phyloP scores from a whole-genome alignment of 2,797 vertebrate species.

The Echeneis naucrates region DNA sequence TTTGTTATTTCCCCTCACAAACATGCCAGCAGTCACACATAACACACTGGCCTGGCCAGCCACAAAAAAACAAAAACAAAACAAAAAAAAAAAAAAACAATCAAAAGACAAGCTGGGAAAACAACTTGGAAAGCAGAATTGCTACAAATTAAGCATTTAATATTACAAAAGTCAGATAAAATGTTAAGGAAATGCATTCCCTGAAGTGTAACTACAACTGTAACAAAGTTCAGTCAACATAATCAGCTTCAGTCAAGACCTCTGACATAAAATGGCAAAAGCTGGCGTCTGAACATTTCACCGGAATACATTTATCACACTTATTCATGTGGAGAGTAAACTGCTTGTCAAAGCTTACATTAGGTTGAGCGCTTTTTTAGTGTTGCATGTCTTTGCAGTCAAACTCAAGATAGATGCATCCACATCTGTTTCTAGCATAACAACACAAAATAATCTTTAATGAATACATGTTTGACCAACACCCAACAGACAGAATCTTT shows the following conservation, averaged over 20 bases:
- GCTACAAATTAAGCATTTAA: constrained; percentile 1
- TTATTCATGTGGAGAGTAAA: background rate
- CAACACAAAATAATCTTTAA: constrained; percentile 7
- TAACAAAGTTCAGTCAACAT: background rate
- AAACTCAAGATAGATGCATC: background rate
- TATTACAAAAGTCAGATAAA: background rate
- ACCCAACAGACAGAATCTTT: constrained; percentile 31
- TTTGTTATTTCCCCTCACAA: constrained; percentile 48
- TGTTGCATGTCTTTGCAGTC: background rate
- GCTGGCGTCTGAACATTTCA: background rate
- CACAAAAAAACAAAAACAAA: too few species aligned
- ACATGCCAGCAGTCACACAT: constrained; percentile 36
- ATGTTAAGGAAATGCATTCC: background rate
- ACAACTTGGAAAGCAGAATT: constrained; percentile 28
- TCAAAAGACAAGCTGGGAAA: constrained; percentile 36
- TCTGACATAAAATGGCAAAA: background rate
- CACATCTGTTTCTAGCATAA: background rate
- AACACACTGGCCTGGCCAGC: constrained; percentile 21
- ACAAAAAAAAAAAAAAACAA: too few species aligned
- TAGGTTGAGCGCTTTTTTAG: background rate
- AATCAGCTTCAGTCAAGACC: background rate
- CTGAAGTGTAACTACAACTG: background rate
- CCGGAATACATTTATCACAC: background rate
- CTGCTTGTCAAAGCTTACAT: background rate
- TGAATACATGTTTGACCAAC: background rate